These are phyloP conservation scores for Limnephilus lunatus DNA, from an alignment of 2,888 invertebrate species.

Conservation along the genomic window DNA sequence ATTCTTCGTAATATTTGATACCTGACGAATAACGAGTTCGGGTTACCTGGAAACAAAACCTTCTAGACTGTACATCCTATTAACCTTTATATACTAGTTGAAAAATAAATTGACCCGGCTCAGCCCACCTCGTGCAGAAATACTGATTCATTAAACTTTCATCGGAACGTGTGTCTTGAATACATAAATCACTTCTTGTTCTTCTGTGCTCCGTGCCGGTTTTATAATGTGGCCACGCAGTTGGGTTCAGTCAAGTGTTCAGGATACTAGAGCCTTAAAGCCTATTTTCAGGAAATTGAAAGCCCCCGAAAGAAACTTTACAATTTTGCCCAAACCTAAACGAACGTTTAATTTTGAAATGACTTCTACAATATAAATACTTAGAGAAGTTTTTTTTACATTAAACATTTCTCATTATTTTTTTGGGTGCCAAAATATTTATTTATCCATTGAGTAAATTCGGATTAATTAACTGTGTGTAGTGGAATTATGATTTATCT, in stretches of 20 bases:
- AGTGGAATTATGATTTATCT: too few relatives aligned
- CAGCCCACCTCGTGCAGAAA: neutral
- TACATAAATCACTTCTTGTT: neutral
- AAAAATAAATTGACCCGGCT: neutral
- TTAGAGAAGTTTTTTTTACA: too few relatives aligned
- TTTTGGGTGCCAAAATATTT: too few relatives aligned
- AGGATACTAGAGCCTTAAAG: neutral
- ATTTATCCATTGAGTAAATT: too few relatives aligned
- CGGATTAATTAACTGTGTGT: too few relatives aligned
- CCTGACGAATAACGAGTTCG: neutral
- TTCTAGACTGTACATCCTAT: neutral
- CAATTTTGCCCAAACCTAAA: neutral
- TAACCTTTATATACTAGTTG: neutral
- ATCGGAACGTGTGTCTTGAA: neutral
- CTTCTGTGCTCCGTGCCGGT: neutral
- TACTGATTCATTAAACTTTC: slow-evolving; percentile 2
- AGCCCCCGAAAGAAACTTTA: neutral
- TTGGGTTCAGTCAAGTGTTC: neutral
- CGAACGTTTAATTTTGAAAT: neutral
- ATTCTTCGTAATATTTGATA: neutral
- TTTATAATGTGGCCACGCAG: neutral
- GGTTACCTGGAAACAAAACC: neutral
- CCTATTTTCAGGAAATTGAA: neutral
- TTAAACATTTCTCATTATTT: too few relatives aligned
- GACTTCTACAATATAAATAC: too few relatives aligned